phyloP scores from a whole-genome alignment of 1,140 invertebrate species.

The Lerema accius region DNA sequence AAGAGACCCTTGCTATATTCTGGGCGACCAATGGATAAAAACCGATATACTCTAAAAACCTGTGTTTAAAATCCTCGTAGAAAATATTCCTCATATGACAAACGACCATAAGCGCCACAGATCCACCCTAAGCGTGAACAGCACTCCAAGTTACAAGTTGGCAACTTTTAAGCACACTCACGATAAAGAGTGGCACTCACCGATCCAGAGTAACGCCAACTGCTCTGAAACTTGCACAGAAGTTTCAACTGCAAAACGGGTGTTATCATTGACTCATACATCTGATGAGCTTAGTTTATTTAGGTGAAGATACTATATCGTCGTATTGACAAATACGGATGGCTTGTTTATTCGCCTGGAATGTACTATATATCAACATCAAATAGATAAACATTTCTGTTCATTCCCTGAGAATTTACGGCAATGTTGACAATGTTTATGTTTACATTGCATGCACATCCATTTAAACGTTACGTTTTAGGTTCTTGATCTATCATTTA shows the following conservation, averaged over 20 bases:
- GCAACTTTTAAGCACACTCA: background rate
- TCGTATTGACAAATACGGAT: conserved; percentile 17
- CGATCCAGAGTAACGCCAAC: background rate
- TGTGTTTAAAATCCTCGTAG: too few species aligned
- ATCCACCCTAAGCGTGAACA: background rate
- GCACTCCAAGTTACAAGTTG: background rate
- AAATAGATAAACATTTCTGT: conserved; percentile 25
- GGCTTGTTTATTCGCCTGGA: conserved; percentile 5
- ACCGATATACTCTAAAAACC: too few species aligned
- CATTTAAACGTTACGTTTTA: conserved; percentile 5
- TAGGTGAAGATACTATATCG: too few species aligned
- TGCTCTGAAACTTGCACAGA: background rate
- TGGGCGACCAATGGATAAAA: too few species aligned
- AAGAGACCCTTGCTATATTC: too few species aligned
- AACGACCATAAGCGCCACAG: background rate
- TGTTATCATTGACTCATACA: background rate
- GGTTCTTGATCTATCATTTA: background rate
- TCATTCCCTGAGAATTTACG: conserved; percentile 15
- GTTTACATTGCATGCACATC: conserved; percentile 14
- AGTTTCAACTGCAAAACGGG: background rate
- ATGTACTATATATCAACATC: conserved; percentile 21
- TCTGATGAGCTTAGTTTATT: too few species aligned
- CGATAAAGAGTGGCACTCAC: background rate
- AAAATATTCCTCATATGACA: background rate
- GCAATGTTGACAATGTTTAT: conserved; percentile 18